phyloP scores from a whole-genome alignment of 2,888 invertebrate genomes.

The Eupithecia subfuscata region DNA sequence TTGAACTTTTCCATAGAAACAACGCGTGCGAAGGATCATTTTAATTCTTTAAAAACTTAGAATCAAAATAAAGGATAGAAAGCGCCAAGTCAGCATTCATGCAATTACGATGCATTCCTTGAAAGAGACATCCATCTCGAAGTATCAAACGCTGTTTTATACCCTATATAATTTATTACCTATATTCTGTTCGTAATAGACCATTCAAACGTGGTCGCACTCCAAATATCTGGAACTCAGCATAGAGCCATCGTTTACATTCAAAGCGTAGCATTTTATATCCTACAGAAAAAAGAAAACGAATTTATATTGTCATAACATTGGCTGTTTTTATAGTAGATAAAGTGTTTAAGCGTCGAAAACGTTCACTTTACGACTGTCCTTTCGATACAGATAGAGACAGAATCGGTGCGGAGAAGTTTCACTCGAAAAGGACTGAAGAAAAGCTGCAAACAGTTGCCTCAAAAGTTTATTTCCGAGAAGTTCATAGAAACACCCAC shows the following conservation, averaged over 20 bases:
- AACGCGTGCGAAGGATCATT: no score
- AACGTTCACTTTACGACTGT: slow-evolving; percentile 50
- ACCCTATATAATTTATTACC: slow-evolving; percentile 28
- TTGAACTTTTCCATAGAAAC: no score
- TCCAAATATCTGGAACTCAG: slow-evolving; percentile 31
- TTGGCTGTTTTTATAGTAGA: slow-evolving; percentile 61
- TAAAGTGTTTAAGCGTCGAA: slow-evolving; percentile 59
- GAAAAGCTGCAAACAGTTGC: background rate
- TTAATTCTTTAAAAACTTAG: no score
- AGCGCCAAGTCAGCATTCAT: background rate
- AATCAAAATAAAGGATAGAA: background rate
- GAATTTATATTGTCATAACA: slow-evolving; percentile 65
- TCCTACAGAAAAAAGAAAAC: slow-evolving; percentile 51
- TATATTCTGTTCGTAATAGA: slow-evolving; percentile 29
- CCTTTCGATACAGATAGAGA: slow-evolving; percentile 31
- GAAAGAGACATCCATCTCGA: slow-evolving; percentile 6
- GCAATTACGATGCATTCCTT: background rate
- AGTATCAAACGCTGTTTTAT: slow-evolving; percentile 21
- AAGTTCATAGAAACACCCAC: no score
- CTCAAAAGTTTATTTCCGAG: no score
- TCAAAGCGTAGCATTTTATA: slow-evolving; percentile 58
- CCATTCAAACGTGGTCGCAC: slow-evolving; percentile 31
- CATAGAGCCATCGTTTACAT: slow-evolving; percentile 53
- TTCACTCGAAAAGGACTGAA: slow-evolving; percentile 1
- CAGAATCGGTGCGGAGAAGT: background rate